These are phyloP conservation scores for Fabriciana adippe DNA, from an alignment of 2,888 invertebrate species.

Conservation along the genomic window DNA sequence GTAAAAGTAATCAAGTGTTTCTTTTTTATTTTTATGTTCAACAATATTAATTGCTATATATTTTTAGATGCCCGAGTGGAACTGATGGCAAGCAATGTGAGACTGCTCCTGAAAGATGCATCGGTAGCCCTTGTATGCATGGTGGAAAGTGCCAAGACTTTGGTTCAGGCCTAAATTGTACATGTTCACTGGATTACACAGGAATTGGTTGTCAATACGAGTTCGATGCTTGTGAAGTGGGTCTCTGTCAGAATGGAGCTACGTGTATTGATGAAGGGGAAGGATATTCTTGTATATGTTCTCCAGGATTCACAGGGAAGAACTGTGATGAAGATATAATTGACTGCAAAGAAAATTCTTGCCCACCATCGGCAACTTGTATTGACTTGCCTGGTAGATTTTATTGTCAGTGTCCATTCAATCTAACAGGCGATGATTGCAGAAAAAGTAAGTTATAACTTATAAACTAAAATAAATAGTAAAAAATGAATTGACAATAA, in stretches of 20 bases:
- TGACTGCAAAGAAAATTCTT: slow-evolving; percentile 96
- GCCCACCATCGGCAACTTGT: slow-evolving; percentile 96
- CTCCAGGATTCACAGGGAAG: slow-evolving; percentile 89
- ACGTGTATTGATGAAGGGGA: slow-evolving; percentile 93
- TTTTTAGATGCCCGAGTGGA: slow-evolving; percentile 91
- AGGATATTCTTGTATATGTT: slow-evolving; percentile 93
- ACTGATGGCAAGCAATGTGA: slow-evolving; percentile 98
- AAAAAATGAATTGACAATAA: neutral
- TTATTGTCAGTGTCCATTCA: slow-evolving; percentile 98
- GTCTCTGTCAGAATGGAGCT: slow-evolving; percentile 96
- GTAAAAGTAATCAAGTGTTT: slow-evolving; percentile 59
- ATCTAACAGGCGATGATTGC: slow-evolving; percentile 97
- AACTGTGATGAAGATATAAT: slow-evolving; percentile 95
- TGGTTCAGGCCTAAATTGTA: slow-evolving; percentile 86
- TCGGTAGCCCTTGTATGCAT: slow-evolving; percentile 97
- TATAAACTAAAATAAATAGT: slow-evolving; percentile 13
- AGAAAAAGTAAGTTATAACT: slow-evolving; percentile 88
- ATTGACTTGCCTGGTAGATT: slow-evolving; percentile 94
- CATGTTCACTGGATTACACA: slow-evolving; percentile 90
- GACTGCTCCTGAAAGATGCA: slow-evolving; percentile 96
- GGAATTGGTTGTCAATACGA: slow-evolving; percentile 97
- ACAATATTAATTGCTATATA: slow-evolving; percentile 21
- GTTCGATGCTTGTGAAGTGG: slow-evolving; percentile 94
- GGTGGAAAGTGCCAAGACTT: slow-evolving; percentile 97
- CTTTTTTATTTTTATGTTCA: neutral